These are phyloP conservation scores for Andricus grossulariae DNA, from an alignment of 1,140 invertebrate species.

Conservation along the genomic window DNA sequence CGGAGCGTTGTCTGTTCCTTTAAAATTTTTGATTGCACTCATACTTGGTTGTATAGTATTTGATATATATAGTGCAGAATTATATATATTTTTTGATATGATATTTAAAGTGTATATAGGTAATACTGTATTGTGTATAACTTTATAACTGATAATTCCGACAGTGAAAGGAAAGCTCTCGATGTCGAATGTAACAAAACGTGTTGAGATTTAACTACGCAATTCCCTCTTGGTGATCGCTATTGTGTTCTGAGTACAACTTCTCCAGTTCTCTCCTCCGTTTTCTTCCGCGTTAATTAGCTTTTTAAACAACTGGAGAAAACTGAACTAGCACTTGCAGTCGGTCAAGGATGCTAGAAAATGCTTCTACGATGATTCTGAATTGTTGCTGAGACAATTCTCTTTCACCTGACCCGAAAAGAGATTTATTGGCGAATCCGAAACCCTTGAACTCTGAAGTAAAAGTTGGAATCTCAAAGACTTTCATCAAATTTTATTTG, in stretches of 20 bases:
- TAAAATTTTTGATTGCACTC: too few relatives aligned
- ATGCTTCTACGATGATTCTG: background rate
- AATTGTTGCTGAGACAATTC: too few relatives aligned
- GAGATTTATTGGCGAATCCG: too few relatives aligned
- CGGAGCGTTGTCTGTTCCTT: slow-evolving; percentile 35
- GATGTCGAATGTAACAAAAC: background rate
- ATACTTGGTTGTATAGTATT: background rate
- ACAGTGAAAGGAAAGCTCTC: background rate
- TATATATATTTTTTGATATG: background rate
- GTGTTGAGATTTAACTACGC: background rate
- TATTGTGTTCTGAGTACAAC: slow-evolving; percentile 15
- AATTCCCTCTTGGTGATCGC: background rate
- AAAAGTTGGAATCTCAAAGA: too few relatives aligned
- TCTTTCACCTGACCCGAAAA: too few relatives aligned
- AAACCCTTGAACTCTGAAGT: too few relatives aligned
- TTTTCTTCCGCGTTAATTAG: slow-evolving; percentile 17
- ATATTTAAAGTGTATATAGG: background rate
- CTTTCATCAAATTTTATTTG: too few relatives aligned
- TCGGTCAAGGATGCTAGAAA: slow-evolving; percentile 22
- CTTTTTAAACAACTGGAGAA: slow-evolving; percentile 15
- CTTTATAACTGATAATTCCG: background rate
- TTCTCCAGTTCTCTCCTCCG: background rate
- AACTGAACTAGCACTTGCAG: slow-evolving; percentile 14
- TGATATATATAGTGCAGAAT: background rate
- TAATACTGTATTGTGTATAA: background rate